These are phyloP conservation scores for Patella pellucida DNA, from an alignment of 2,888 invertebrate species.

Conservation along the genomic window DNA sequence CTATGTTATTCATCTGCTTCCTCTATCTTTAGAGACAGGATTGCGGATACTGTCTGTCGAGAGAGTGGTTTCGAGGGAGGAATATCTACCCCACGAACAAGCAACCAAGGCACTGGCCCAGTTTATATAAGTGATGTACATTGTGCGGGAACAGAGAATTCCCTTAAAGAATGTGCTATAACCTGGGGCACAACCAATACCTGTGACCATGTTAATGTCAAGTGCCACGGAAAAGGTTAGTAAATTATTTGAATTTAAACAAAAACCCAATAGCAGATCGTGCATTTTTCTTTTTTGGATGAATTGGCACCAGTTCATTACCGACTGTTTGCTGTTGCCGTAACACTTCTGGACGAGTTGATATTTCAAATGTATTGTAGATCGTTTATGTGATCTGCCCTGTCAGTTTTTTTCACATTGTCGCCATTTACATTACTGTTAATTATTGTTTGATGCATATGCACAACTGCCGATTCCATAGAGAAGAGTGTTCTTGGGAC, in stretches of 20 bases:
- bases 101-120: background rate
- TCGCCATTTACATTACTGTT: too few species aligned
- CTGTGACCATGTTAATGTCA: background rate
- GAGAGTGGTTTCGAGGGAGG: conserved; percentile 70
- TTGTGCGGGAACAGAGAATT: conserved; percentile 28
- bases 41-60: conserved; percentile 16
- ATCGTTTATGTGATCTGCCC: too few species aligned
- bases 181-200: conserved; percentile 4
- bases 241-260: background rate
- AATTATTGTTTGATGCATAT: too few species aligned
- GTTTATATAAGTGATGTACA: conserved; percentile 27
- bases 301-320: too few species aligned
- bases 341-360: too few species aligned
- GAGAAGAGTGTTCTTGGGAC: too few species aligned
- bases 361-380: too few species aligned
- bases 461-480: too few species aligned
- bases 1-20: background rate
- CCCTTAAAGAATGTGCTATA: conserved; percentile 27
- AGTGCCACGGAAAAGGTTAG: background rate
- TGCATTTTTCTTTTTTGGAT: too few species aligned
- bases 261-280: too few species aligned
- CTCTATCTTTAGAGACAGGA: background rate
- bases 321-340: too few species aligned
- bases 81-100: background rate
- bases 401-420: too few species aligned